phyloP scores from a whole-genome alignment of 1,140 invertebrate genomes.

The Pararge aegeria region DNA sequence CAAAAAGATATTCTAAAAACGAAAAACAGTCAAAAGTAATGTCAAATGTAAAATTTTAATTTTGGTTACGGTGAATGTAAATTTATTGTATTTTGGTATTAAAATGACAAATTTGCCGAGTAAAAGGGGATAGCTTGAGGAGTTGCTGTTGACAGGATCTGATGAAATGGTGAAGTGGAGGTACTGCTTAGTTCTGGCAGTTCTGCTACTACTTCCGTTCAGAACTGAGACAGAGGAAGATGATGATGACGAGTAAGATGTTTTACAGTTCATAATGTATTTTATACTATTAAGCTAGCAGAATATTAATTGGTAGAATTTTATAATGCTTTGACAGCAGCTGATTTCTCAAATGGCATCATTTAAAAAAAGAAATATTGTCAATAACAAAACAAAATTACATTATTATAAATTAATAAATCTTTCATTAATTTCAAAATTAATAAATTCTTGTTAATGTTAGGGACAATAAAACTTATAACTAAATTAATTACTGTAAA shows the following conservation, averaged over 20 bases:
- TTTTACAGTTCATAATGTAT: neutral
- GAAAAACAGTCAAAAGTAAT: slow-evolving; percentile 42
- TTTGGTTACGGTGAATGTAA: slow-evolving; percentile 24
- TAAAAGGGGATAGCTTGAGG: slow-evolving; percentile 28
- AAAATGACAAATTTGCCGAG: slow-evolving; percentile 70
- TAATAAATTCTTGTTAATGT: too few species aligned
- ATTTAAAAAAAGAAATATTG: too few species aligned
- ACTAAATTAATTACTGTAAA: too few species aligned
- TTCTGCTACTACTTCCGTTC: slow-evolving; percentile 54
- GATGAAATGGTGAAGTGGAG: slow-evolving; percentile 60
- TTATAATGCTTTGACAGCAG: too few species aligned
- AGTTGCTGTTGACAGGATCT: slow-evolving; percentile 19
- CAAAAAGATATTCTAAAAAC: slow-evolving; percentile 59
- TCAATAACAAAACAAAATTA: too few species aligned
- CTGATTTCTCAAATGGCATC: too few species aligned
- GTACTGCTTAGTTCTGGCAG: slow-evolving; percentile 50
- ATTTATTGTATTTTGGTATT: slow-evolving; percentile 41
- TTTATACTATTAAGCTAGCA: too few species aligned
- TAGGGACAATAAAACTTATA: too few species aligned
- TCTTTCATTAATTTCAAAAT: too few species aligned
- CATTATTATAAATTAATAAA: too few species aligned
- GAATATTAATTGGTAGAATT: too few species aligned
- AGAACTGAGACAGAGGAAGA: slow-evolving; percentile 50
- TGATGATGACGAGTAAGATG: slow-evolving; percentile 60
- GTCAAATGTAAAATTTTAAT: slow-evolving; percentile 56